Evolutionary conservation across 2,888 invertebrate genomes (phyloP).

Genomic region (Leuctra nigra): DNA sequence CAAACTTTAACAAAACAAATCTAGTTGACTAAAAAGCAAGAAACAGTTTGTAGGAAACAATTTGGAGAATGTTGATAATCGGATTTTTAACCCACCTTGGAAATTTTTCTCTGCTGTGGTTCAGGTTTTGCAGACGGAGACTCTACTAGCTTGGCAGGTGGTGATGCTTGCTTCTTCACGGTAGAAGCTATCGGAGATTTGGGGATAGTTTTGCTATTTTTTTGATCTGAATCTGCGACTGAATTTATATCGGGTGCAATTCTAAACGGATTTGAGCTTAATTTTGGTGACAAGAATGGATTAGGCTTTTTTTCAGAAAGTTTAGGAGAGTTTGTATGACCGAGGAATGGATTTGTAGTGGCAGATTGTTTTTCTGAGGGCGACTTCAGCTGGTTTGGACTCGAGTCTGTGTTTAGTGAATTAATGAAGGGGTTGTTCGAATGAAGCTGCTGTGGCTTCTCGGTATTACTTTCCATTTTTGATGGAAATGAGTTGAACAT

Average conservation of each 20-base stretch:
- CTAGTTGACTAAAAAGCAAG: neutral
- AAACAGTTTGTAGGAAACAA: neutral
- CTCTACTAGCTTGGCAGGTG: slow-evolving; percentile 1
- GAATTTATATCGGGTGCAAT: neutral
- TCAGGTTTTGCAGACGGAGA: neutral
- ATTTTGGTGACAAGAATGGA: slow-evolving; percentile 19
- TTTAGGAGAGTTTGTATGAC: slow-evolving; percentile 2
- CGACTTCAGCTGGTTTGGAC: neutral
- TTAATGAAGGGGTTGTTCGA: slow-evolving; percentile 27
- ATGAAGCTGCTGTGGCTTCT: neutral
- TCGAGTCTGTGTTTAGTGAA: neutral
- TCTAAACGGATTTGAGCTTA: slow-evolving; percentile 12
- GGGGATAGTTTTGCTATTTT: neutral
- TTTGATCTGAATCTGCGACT: neutral
- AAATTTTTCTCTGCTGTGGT: slow-evolving; percentile 6
- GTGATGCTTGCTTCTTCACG: neutral
- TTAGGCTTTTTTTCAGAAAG: slow-evolving; percentile 12
- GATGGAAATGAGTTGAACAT: slow-evolving; percentile 9
- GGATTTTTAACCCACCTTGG: slow-evolving; percentile 18
- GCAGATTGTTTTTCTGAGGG: slow-evolving; percentile 12
- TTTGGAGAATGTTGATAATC: neutral
- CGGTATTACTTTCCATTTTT: neutral
- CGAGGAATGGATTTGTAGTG: slow-evolving; percentile 25
- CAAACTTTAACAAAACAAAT: no score
- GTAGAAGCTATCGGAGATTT: slow-evolving; percentile 5